Conservation (phyloP, 2,888 invertebrate genomes). For the Erannis defoliaria region DNA sequence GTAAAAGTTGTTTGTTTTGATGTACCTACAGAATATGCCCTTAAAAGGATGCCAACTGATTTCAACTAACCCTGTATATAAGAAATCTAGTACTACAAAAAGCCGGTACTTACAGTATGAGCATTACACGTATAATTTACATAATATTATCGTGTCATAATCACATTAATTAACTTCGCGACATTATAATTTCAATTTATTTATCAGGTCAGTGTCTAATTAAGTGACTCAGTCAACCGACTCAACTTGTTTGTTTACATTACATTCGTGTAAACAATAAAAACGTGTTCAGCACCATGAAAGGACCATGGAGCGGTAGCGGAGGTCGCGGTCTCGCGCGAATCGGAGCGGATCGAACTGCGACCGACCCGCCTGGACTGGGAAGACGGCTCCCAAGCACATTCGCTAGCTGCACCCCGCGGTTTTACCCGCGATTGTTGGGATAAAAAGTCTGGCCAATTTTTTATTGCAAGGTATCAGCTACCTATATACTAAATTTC, state of each 20-base stretch:
- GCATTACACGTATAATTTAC: too few relatives aligned
- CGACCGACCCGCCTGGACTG: not conserved
- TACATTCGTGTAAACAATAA: conserved; percentile 17
- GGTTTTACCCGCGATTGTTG: too few relatives aligned
- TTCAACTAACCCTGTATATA: too few relatives aligned
- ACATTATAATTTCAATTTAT: not conserved
- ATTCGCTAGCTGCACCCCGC: too few relatives aligned
- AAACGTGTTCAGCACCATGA: conserved; percentile 31
- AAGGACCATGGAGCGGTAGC: conserved; percentile 16
- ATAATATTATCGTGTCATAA: not conserved
- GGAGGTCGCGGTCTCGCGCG: conserved; percentile 27
- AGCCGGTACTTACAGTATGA: too few relatives aligned
- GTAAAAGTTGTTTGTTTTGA: too few relatives aligned
- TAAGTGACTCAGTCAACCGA: conserved; percentile 9
- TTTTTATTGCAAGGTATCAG: too few relatives aligned
- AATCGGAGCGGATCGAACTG: conserved; percentile 25
- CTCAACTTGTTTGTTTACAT: conserved; percentile 20
- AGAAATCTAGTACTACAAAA: too few relatives aligned
- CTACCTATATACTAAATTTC: too few relatives aligned
- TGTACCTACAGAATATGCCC: too few relatives aligned
- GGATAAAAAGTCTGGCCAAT: too few relatives aligned
- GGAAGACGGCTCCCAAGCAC: not conserved
- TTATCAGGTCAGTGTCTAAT: conserved; percentile 5
- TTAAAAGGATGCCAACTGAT: too few relatives aligned
- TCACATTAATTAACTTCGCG: not conserved